Conservation (phyloP, 92 coral and sea anemone genomes). For the Heliopora coerulea region DNA sequence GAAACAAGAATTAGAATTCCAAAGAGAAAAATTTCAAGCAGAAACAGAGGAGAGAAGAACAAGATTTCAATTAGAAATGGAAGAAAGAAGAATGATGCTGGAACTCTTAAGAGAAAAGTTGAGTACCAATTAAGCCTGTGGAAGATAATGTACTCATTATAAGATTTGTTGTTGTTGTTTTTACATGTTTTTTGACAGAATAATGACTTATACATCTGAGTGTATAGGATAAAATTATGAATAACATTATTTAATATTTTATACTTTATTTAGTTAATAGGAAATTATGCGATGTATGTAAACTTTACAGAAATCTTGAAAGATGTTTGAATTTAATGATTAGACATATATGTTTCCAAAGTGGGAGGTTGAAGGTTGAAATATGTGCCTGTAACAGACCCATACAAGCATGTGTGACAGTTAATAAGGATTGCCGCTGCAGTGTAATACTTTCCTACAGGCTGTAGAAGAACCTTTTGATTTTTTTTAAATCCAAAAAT, state of each 20-base stretch:
- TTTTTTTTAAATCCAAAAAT: slow-evolving; percentile 65
- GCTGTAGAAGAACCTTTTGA: slow-evolving; percentile 62
- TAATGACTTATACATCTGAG: too few species aligned
- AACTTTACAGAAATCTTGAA: too few species aligned
- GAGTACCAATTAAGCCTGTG: too few species aligned
- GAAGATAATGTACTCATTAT: too few species aligned
- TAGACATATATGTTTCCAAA: slow-evolving; percentile 51
- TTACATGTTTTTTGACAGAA: too few species aligned
- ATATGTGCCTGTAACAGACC: slow-evolving; percentile 53
- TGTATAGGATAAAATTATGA: too few species aligned
- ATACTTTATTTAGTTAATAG: too few species aligned
- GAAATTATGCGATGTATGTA: too few species aligned
- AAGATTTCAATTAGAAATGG: slow-evolving; percentile 42
- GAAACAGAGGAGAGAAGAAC: slow-evolving; percentile 41
- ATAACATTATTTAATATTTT: too few species aligned
- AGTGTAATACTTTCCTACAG: slow-evolving; percentile 62
- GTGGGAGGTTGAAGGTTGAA: slow-evolving; percentile 62
- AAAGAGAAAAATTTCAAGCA: slow-evolving; percentile 53
- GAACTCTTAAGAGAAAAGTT: slow-evolving; percentile 2
- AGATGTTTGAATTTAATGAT: too few species aligned
- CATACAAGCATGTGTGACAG: slow-evolving; percentile 63
- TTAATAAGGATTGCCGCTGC: slow-evolving; percentile 50
- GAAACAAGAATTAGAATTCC: slow-evolving; percentile 43
- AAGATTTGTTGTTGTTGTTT: too few species aligned
- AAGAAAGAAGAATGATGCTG: slow-evolving; percentile 43